Evolutionary conservation across 2,797 vertebrate genomes (phyloP).

Genomic region (Nothura maculosa): DNA sequence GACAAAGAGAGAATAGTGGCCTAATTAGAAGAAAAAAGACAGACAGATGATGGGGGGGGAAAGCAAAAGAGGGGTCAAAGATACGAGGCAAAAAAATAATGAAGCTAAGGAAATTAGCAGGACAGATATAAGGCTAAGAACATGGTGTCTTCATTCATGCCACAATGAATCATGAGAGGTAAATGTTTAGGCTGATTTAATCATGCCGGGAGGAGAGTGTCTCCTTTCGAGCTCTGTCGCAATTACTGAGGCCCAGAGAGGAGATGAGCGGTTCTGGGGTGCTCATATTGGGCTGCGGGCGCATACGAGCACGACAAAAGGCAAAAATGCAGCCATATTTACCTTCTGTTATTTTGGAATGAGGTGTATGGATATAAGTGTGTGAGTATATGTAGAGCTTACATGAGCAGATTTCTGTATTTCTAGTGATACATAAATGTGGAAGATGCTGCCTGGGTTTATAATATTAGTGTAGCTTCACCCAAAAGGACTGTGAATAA

Average conservation of each 20-base stretch:
- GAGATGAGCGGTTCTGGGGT: constrained; percentile 15
- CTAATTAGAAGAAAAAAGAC: constrained; percentile 78
- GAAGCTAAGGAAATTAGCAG: constrained; percentile 59
- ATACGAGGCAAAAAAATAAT: constrained; percentile 29
- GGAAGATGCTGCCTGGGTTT: neutral
- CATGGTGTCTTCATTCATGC: constrained; percentile 55
- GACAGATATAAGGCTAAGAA: constrained; percentile 39
- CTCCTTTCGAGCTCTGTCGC: constrained; percentile 54
- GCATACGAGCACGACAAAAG: neutral
- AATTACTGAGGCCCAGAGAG: constrained; percentile 44
- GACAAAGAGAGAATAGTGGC: constrained; percentile 70
- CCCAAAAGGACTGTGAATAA: neutral
- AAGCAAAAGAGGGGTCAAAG: constrained; percentile 68
- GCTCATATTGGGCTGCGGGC: neutral
- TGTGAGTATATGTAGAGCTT: neutral
- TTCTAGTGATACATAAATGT: fast-evolving
- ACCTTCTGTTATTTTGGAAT: neutral
- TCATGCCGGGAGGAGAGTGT: neutral
- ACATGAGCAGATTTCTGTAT: neutral
- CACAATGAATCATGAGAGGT: constrained; percentile 39
- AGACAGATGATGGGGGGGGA: constrained; percentile 13
- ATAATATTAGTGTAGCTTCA: neutral
- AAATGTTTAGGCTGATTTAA: constrained; percentile 68
- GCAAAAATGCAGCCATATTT: neutral
- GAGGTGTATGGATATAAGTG: neutral